A percentile compares a stretch with the other conserved stretches of the same genome.
These are phyloP conservation scores for Trichogramma evanescens DNA, from an alignment of 2,888 invertebrate genomes.

Conservation along the genomic window DNA sequence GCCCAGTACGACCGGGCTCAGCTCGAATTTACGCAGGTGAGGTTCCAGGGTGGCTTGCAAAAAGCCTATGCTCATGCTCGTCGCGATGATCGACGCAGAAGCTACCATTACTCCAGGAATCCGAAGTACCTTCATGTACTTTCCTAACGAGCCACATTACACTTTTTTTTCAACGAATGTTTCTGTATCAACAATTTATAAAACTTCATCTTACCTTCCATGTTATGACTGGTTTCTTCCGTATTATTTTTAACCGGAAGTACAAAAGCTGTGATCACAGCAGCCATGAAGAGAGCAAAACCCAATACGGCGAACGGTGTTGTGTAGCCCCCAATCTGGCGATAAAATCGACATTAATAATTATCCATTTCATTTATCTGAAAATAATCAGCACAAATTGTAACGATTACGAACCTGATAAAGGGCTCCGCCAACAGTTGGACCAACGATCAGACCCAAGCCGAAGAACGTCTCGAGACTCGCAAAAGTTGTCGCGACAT, in stretches of 20 bases:
- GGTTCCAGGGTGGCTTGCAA: slow-evolving; percentile 83
- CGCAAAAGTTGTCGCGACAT: slow-evolving; percentile 78
- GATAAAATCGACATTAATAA: neutral
- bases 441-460: slow-evolving; percentile 79
- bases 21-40: slow-evolving; percentile 67
- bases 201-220: slow-evolving; percentile 50
- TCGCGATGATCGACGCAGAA: slow-evolving; percentile 65
- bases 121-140: slow-evolving; percentile 54
- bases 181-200: no score
- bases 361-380: neutral
- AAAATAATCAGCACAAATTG: neutral
- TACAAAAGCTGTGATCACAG: slow-evolving; percentile 65
- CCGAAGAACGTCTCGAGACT: slow-evolving; percentile 84
- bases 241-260: slow-evolving; percentile 61
- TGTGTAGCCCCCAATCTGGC: slow-evolving; percentile 65
- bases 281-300: slow-evolving; percentile 65
- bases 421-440: slow-evolving; percentile 80
- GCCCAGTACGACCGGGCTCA: slow-evolving; percentile 66
- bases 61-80: slow-evolving; percentile 79
- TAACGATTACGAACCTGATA: slow-evolving; percentile 52
- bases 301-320: slow-evolving; percentile 78
- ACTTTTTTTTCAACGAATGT: neutral
- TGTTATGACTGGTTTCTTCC: slow-evolving; percentile 41
- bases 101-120: slow-evolving; percentile 71
- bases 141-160: slow-evolving; percentile 10